phyloP scores from a whole-genome alignment of 2,113 vertebrate genomes.

The Amia ocellicauda region DNA sequence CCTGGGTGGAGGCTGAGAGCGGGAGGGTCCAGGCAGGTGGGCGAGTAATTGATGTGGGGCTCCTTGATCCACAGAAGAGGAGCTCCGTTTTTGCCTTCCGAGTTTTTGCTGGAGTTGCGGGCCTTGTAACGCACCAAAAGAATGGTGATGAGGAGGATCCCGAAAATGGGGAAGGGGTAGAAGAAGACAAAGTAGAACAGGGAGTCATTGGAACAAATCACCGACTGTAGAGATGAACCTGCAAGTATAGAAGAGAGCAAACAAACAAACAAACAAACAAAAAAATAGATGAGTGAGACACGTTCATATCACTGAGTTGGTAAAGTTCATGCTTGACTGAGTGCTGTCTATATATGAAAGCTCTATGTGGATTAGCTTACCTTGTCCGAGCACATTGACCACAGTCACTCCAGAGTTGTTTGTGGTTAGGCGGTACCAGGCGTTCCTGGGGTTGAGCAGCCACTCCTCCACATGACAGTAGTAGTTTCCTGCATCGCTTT shows the following conservation, averaged over 20 bases:
- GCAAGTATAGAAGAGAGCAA: conserved; percentile 28
- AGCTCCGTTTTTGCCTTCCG: conserved; percentile 94
- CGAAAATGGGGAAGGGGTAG: conserved; percentile 96
- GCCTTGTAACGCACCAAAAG: conserved; percentile 91
- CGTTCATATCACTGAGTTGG: no score
- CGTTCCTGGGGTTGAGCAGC: conserved; percentile 80
- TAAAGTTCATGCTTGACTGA: no score
- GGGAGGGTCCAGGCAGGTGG: conserved; percentile 93
- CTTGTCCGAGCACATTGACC: conserved; percentile 75
- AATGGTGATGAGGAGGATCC: conserved; percentile 89
- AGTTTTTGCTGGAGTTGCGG: conserved; percentile 84
- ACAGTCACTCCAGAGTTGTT: conserved; percentile 80
- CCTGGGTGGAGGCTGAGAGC: conserved; percentile 95
- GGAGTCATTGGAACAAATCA: conserved; percentile 89
- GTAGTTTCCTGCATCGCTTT: conserved; percentile 79
- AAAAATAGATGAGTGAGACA: conserved; percentile 9
- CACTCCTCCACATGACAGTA: conserved; percentile 91
- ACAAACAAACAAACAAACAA: conserved; percentile 19
- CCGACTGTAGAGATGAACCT: conserved; percentile 84
- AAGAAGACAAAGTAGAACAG: conserved; percentile 99
- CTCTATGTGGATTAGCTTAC: no score
- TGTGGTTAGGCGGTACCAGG: conserved; percentile 86
- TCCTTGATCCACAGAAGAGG: conserved; percentile 98
- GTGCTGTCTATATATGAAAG: no score
- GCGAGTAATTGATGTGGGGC: conserved; percentile 95